These are phyloP conservation scores for Lampropteryx suffumata DNA, from an alignment of 2,888 invertebrate genomes.

Conservation along the genomic window DNA sequence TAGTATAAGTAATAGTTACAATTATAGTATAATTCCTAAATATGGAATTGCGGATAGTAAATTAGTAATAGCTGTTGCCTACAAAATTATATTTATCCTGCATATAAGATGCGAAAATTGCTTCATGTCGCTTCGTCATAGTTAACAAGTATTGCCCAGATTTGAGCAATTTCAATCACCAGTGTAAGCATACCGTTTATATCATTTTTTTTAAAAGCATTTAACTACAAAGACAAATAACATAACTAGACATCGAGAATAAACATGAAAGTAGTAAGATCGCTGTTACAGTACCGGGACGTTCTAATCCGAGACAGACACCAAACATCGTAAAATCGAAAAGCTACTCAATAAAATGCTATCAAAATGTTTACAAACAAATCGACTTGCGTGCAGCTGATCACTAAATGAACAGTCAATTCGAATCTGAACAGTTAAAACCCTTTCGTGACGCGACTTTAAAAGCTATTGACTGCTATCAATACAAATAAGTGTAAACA, in stretches of 20 bases:
- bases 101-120: too few species aligned
- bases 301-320: conserved; percentile 3
- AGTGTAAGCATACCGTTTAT: too few species aligned
- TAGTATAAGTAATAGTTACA: too few species aligned
- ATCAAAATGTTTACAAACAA: conserved; percentile 33
- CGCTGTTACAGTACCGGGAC: not conserved
- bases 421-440: conserved; percentile 16
- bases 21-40: too few species aligned
- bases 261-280: not conserved
- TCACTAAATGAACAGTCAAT: conserved; percentile 13
- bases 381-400: conserved; percentile 25
- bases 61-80: too few species aligned
- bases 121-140: too few species aligned
- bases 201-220: too few species aligned
- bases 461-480: not conserved
- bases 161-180: too few species aligned
- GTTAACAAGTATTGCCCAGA: too few species aligned
- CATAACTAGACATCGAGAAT: conserved; percentile 1
- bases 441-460: conserved; percentile 4
- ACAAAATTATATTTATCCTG: too few species aligned
- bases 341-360: conserved; percentile 17
- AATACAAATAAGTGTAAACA: conserved; percentile 12
- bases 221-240: not conserved
- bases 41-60: too few species aligned
- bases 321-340: conserved; percentile 6